Evolutionary conservation across 53 echinoderm and acorn worm genomes (phyloP).

Genomic region (Arbacia lixula): DNA sequence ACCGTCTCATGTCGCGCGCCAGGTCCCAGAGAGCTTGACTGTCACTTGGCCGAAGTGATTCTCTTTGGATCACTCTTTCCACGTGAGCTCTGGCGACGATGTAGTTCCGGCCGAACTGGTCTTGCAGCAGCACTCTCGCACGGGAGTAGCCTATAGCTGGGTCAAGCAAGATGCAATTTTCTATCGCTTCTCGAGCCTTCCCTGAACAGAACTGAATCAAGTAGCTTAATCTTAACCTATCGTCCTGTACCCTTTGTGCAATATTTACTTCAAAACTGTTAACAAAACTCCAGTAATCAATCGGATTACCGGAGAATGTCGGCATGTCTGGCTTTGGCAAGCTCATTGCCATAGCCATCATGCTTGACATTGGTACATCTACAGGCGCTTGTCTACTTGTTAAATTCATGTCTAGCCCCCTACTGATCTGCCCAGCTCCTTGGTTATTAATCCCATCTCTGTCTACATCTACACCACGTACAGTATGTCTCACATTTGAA

Average conservation of each 20-base stretch:
- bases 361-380: too few species aligned
- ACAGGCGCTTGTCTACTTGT: too few species aligned
- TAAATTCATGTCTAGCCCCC: too few species aligned
- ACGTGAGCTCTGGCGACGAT: constrained; percentile 55
- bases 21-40: constrained; percentile 57
- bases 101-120: constrained; percentile 61
- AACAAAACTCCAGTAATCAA: constrained; percentile 70
- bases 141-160: constrained; percentile 30
- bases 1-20: constrained; percentile 75
- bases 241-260: constrained; percentile 28
- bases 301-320: constrained; percentile 66
- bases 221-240: constrained; percentile 47
- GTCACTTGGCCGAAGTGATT: not conserved
- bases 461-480: too few species aligned
- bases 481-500: too few species aligned
- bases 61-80: not conserved
- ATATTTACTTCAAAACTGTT: constrained; percentile 70
- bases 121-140: constrained; percentile 27
- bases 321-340: constrained; percentile 73
- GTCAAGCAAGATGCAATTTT: constrained; percentile 42
- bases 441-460: too few species aligned
- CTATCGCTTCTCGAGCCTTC: constrained; percentile 30
- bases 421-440: too few species aligned
- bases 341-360: constrained; percentile 67
- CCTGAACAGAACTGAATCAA: constrained; percentile 48